Evolutionary conservation across 2,113 vertebrate genomes (phyloP), one percentile per base, ranked within the genome.

Genomic region (Nothoprocta pentlandii): DNA sequence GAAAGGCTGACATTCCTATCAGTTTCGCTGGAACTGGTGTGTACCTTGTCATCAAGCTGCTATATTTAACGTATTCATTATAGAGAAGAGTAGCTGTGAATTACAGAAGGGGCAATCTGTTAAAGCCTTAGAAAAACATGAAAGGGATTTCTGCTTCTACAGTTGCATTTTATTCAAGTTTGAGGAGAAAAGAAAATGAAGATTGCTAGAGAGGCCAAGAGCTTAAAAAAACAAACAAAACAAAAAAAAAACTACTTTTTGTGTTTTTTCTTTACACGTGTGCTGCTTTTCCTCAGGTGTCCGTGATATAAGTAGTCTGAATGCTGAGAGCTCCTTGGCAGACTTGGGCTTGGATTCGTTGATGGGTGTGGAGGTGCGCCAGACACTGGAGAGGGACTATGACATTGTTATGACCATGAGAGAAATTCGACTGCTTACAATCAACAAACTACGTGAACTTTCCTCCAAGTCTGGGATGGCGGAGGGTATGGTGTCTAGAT

Each of bases 281-380:
- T 69, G 73, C 54, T 81, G 11, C 11, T 71, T 63, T 63, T 89
- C 16, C 30, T 49, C 83, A 99, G 99, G 99, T 75, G 98, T 99
- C 78, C 99, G 98, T 10, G 99, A 99, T 2, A 80, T 99, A 67
- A 98, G 70, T 49, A 97, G 93, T 39, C 76, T 99, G 86, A 99
- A 98, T 53, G 94, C 98, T 30, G 98, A 99, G 10, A 96, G 98
- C 62, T 98, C 99, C 3, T 94, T 99, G 97, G 98, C 98, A 4
- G 99, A 99, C 92, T 94, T 99, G 84, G 99, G 99, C 44, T 97
- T 99, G 92, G 99, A 99, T 95, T 99, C 99, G 1, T 96, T 99
- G 91, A 99, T 99, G 99, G 99, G 99, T 2, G 99, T 99, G 80
- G 99, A 99, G 96, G 99, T 99, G 66, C 99, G 99, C 16, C 99